These are phyloP conservation scores for Cheilosia soror DNA, from an alignment of 2,888 invertebrate species.

Conservation along the genomic window DNA sequence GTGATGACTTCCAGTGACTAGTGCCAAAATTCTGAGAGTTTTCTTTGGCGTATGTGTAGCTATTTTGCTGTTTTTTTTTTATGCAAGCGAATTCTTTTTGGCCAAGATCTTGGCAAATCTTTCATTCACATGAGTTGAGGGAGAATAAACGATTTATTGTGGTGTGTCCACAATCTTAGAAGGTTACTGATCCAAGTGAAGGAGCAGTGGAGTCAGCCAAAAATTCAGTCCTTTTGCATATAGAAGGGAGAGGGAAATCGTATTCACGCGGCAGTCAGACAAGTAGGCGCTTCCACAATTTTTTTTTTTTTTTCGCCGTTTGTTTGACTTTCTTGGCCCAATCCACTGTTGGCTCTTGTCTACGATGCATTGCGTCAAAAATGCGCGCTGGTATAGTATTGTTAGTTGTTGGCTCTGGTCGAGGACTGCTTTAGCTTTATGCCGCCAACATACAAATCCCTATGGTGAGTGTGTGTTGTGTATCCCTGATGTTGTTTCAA, in stretches of 20 bases:
- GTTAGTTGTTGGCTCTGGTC: slow-evolving; percentile 69
- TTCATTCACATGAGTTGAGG: slow-evolving; percentile 48
- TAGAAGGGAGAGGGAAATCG: slow-evolving; percentile 2
- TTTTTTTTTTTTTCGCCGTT: slow-evolving; percentile 16
- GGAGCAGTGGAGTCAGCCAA: slow-evolving; percentile 37
- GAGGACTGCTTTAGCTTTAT: slow-evolving; percentile 56
- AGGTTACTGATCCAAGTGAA: slow-evolving; percentile 49
- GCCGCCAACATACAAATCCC: slow-evolving; percentile 19
- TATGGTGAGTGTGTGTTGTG: slow-evolving; percentile 6
- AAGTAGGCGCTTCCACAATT: slow-evolving; percentile 62
- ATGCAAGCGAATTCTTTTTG: slow-evolving; percentile 37
- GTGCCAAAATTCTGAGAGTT: slow-evolving; percentile 70
- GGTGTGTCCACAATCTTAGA: slow-evolving; percentile 58
- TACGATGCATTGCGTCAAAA: slow-evolving; percentile 74
- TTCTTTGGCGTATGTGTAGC: slow-evolving; percentile 36
- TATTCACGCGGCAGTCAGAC: slow-evolving; percentile 65
- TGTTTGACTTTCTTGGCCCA: slow-evolving; percentile 57
- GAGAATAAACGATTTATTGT: slow-evolving; percentile 62
- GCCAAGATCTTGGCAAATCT: slow-evolving; percentile 69
- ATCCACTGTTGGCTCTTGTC: slow-evolving; percentile 70
- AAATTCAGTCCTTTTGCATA: slow-evolving; percentile 45
- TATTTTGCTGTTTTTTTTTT: neutral
- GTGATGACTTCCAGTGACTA: slow-evolving; percentile 68
- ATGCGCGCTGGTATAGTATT: slow-evolving; percentile 56
- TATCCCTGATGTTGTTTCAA: slow-evolving; percentile 56